Evolutionary conservation across 2,888 invertebrate genomes (phyloP), one percentile per base, ranked within the genome.

Genomic region (Pristionchus japonicus): DNA sequence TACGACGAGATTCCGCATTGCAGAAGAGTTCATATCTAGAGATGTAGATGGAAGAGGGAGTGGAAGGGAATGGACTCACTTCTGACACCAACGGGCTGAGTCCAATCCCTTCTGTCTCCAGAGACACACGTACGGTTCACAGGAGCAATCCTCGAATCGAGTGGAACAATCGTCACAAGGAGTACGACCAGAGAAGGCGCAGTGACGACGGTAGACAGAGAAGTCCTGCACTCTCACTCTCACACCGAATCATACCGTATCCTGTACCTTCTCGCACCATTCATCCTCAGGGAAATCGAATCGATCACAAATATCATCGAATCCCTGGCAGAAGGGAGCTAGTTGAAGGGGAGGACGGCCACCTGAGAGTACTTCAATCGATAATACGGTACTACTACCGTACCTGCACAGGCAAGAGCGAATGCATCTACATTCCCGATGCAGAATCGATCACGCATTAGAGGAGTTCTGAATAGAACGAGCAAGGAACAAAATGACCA

Each of bases 371-470:
- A 67, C 13, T 27, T 27, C 85, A 23, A 34, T 57, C 27, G 13
- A 70, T 31, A 61, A 6, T 27, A 61, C 13, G 9, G 23, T n/a
- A n/a, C n/a, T n/a, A 43, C 2, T 23, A 34, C 37, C 31, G 15
- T 47, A 86, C 86, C 86, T 67, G 86, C 86, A 67, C 86, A 86
- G 4, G 86, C 86, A n/a, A 67, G 49, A 31, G 86, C 86, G 37
- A 61, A 87, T 27, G 87, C 47, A 57, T 87, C 87, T 34, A 87
- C 43, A 20, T 57, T 57, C n/a, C 77, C 77, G 6, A 87, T 87
- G 27, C 87, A 87, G 87, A 77, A 87, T 34, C 87, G 49, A 57
- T 87, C 87, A 34, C 77, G 31, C 87, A 77, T 74, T 20, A 87
- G n/a, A 74, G 27, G 77, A 17, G 87, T 77, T 40, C 87, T 87